Base-by-base conservation (phyloP, 2,113 vertebrate species). In the Psittacara wagleri region DNA sequence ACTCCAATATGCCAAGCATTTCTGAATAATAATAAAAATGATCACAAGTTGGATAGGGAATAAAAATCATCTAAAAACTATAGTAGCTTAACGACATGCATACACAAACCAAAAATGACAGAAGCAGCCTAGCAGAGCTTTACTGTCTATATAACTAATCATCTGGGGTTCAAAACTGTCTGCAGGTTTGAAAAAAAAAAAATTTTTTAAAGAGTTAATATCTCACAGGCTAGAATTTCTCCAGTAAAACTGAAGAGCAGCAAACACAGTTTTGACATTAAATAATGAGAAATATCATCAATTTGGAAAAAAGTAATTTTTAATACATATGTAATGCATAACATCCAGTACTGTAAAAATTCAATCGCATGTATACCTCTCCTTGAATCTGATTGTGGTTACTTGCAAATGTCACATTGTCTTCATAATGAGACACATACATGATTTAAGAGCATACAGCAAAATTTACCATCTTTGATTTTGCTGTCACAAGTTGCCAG, bases 1-100 rank as follows among this genome's bases (percentile, higher is more conserved):
- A 66, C 54, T 83, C 94, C 72, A 95, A 68, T 78, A 66, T 64
- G 49, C 59, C 83, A 93, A 64, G 54, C 24, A 85, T 77, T 95
- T 93, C 88, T 57, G 88, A 94, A 83, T 76, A 92, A 69, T 64
- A 77, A 31, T 91, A 84, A 94, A 90, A 90, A 93, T 64, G 2
- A 94, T 93, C 66, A 70, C 33, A 83, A 84, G 72, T 86, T 75
- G 74, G 69, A 83, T 33, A 70, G 39, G 28, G 39, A 83, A 91
- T 72, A 86, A 75, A 88, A 91, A 85, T 39, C 3, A 39, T 39
- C 14, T 22, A 33, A 79, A 24, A 91, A 68, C 43, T 94, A 48
- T 10, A 69, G 29, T 51, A 35, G 16, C 63, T 77, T 86, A 79
- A 83, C 88, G 59, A 80, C 17, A 67, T 0, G 1, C 12, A 43